A percentile compares a stretch with the other conserved stretches of the same genome.
phyloP scores from a whole-genome alignment of 2,888 invertebrate species.

The Ectemnius cavifrons region DNA sequence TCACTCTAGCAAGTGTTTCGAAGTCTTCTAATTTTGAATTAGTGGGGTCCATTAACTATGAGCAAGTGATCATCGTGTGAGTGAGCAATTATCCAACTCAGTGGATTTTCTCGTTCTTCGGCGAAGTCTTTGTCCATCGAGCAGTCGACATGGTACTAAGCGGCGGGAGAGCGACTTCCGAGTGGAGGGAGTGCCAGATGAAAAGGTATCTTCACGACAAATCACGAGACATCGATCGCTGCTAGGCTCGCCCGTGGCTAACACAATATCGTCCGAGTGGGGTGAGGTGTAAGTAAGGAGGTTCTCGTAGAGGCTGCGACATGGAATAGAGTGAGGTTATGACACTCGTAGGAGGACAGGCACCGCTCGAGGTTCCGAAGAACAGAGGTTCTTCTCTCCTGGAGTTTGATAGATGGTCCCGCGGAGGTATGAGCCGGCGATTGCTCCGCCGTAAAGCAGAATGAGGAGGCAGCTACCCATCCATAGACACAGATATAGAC shows the following conservation, averaged over 20 bases:
- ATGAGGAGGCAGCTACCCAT: constrained; percentile 54
- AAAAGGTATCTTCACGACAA: too few species aligned
- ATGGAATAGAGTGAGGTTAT: constrained; percentile 61
- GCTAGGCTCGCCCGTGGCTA: neutral
- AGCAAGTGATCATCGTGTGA: too few species aligned
- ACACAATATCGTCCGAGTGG: neutral
- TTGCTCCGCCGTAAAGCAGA: constrained; percentile 61
- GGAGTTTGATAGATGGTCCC: constrained; percentile 66
- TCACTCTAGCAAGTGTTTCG: too few species aligned
- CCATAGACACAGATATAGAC: constrained; percentile 9
- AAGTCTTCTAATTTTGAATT: too few species aligned
- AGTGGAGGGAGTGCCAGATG: too few species aligned
- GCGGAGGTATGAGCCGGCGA: constrained; percentile 63
- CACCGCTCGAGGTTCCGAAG: constrained; percentile 49
- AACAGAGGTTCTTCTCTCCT: constrained; percentile 62
- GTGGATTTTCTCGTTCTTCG: too few species aligned
- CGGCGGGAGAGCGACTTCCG: too few species aligned
- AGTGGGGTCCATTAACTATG: too few species aligned
- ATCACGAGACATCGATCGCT: constrained; percentile 4
- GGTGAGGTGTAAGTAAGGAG: constrained; percentile 31
- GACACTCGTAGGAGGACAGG: constrained; percentile 62
- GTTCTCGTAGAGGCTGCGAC: constrained; percentile 45
- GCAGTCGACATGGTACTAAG: too few species aligned
- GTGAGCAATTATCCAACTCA: too few species aligned
- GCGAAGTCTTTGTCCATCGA: too few species aligned